Evolutionary conservation across 2,113 vertebrate species (phyloP).

Genomic region (Fulmarus glacialis): DNA sequence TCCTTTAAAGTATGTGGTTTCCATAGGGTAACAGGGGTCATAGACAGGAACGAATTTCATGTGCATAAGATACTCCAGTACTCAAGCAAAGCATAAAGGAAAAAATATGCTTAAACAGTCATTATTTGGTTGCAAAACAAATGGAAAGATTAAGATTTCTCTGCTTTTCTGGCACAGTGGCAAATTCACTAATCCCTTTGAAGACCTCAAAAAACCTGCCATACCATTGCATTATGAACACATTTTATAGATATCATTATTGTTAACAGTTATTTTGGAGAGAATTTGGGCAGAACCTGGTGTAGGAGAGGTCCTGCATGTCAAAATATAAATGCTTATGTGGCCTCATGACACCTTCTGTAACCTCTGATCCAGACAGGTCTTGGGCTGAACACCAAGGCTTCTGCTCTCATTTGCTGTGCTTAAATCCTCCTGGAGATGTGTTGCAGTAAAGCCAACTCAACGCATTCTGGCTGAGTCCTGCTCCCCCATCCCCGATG

Average conservation of each 20-base stretch:
- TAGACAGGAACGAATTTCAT: not conserved
- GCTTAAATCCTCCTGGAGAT: not conserved
- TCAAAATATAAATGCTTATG: not conserved
- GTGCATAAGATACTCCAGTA: not conserved
- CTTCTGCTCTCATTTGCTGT: not conserved
- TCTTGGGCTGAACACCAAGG: not conserved
- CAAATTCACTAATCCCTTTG: not conserved
- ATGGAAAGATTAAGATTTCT: not conserved
- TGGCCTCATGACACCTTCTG: not conserved
- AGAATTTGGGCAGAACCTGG: not conserved
- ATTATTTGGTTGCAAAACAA: slow-evolving; percentile 1
- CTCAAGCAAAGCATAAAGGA: not conserved
- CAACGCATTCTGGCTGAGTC: not conserved
- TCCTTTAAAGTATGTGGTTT: not conserved
- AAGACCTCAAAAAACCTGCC: not conserved
- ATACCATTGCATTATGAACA: not conserved
- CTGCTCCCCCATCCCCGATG: not conserved
- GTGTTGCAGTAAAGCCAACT: not conserved
- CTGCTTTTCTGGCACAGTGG: not conserved
- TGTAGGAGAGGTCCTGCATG: not conserved
- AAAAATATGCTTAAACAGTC: not conserved
- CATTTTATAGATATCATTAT: not conserved
- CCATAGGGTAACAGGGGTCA: not conserved
- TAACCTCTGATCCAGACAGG: not conserved
- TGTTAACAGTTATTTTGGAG: not conserved